These are phyloP conservation scores for Mythimna loreyi DNA, from an alignment of 2,888 invertebrate genomes.

Conservation along the genomic window DNA sequence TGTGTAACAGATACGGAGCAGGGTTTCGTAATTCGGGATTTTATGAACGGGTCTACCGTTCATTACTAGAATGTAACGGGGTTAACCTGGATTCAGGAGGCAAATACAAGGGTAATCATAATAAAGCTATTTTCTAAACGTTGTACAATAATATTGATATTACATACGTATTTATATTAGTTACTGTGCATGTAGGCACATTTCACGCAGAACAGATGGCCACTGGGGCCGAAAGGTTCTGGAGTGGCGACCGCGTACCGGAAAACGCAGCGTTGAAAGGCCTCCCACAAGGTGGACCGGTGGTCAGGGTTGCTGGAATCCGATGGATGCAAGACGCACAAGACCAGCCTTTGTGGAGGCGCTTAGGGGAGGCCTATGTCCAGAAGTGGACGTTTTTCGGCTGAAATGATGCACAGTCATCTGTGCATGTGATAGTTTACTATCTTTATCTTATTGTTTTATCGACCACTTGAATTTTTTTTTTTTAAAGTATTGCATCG, in stretches of 20 bases:
- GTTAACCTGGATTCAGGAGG: conserved; percentile 18
- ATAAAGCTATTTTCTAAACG: background rate
- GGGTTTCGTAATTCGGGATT: conserved; percentile 9
- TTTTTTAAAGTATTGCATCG: background rate
- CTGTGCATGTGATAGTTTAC: background rate
- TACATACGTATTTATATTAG: background rate
- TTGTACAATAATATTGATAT: conserved; percentile 7
- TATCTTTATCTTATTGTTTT: conserved; percentile 15
- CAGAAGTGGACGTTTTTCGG: no score
- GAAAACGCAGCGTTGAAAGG: no score
- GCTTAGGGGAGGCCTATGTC: no score
- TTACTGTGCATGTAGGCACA: conserved; percentile 1
- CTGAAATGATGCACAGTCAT: no score
- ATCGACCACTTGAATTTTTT: conserved; percentile 20
- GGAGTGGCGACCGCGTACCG: no score
- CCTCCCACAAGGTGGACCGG: no score
- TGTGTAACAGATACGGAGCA: conserved; percentile 10
- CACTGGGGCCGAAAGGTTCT: no score
- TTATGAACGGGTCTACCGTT: conserved; percentile 19
- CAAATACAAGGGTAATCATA: background rate
- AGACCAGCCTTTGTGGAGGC: no score
- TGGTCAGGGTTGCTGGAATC: no score
- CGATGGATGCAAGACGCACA: no score
- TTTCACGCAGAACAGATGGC: no score
- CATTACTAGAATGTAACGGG: conserved; percentile 16